A percentile compares a stretch with the other conserved stretches of the same genome.
These are phyloP conservation scores for Caerostris extrusa DNA, from an alignment of 1,140 invertebrate species.

Conservation along the genomic window DNA sequence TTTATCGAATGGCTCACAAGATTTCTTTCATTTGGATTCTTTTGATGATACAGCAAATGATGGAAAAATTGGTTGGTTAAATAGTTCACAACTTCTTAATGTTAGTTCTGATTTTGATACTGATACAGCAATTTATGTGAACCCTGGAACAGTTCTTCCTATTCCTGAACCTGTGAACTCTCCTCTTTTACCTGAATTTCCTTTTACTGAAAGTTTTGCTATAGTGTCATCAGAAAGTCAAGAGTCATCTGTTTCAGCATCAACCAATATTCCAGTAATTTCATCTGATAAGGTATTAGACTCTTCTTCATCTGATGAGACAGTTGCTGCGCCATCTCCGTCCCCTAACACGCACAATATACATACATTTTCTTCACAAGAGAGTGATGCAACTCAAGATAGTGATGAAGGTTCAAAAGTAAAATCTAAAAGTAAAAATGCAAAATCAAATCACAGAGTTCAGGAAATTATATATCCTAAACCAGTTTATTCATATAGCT, in stretches of 20 bases:
- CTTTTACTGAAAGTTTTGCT: not conserved
- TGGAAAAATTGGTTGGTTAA: constrained; percentile 31
- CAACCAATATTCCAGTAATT: constrained; percentile 60
- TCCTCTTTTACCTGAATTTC: not conserved
- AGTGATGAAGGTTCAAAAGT: constrained; percentile 82
- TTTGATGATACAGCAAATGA: constrained; percentile 62
- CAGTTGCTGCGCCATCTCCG: constrained; percentile 78
- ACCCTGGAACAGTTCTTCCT: constrained; percentile 81
- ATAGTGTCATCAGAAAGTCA: constrained; percentile 4
- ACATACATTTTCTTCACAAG: constrained; percentile 61
- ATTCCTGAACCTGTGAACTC: constrained; percentile 66
- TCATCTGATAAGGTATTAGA: constrained; percentile 65
- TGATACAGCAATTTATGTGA: constrained; percentile 80
- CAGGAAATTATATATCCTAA: constrained; percentile 92
- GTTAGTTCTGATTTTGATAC: constrained; percentile 74
- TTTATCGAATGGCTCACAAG: constrained; percentile 3
- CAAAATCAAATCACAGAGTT: constrained; percentile 70
- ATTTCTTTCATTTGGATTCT: not conserved
- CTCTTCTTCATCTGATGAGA: constrained; percentile 52
- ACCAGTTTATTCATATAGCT: constrained; percentile 98
- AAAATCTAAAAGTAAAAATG: constrained; percentile 81
- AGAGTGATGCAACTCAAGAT: constrained; percentile 71
- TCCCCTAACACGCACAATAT: constrained; percentile 78
- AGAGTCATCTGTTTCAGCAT: constrained; percentile 55
- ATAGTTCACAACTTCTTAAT: constrained; percentile 60